Conservation (phyloP, 2,888 invertebrate species). For the Podotricha telesiphe region DNA sequence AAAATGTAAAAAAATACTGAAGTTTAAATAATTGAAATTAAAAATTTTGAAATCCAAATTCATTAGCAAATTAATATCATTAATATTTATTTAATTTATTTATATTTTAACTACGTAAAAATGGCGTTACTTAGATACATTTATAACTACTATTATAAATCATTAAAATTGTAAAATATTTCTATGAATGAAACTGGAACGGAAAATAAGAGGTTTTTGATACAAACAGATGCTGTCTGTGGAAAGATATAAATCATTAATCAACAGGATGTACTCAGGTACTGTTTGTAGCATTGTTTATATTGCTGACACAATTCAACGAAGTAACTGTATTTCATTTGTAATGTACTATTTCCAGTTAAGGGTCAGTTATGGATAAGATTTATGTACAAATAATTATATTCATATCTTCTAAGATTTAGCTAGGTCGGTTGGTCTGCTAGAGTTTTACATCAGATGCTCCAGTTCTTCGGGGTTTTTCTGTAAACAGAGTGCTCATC, state of each 20-base stretch:
- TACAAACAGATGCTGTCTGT: constrained; percentile 19
- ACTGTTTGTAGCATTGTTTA: not conserved
- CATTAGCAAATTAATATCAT: not conserved
- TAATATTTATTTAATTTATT: not conserved
- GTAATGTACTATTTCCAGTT: not conserved
- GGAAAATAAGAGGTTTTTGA: constrained; percentile 8
- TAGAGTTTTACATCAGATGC: too few relatives aligned
- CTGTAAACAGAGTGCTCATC: too few relatives aligned
- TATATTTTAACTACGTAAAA: not conserved
- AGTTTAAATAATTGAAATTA: too few relatives aligned
- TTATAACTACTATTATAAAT: not conserved
- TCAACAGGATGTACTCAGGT: constrained; percentile 5
- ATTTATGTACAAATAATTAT: not conserved
- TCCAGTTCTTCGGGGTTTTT: too few relatives aligned
- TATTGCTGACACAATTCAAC: constrained; percentile 5
- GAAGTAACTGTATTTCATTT: not conserved
- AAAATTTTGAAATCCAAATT: too few relatives aligned
- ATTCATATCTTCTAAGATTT: too few relatives aligned
- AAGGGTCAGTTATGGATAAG: not conserved
- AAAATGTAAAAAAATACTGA: too few relatives aligned
- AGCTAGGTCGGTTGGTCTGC: too few relatives aligned
- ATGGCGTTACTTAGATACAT: constrained; percentile 5
- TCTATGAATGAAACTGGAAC: constrained; percentile 8
- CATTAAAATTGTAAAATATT: constrained; percentile 7
- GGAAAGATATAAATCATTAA: constrained; percentile 8